Conservation (phyloP, 2,113 vertebrate species). For the Rhinichthys klamathensis region DNA sequence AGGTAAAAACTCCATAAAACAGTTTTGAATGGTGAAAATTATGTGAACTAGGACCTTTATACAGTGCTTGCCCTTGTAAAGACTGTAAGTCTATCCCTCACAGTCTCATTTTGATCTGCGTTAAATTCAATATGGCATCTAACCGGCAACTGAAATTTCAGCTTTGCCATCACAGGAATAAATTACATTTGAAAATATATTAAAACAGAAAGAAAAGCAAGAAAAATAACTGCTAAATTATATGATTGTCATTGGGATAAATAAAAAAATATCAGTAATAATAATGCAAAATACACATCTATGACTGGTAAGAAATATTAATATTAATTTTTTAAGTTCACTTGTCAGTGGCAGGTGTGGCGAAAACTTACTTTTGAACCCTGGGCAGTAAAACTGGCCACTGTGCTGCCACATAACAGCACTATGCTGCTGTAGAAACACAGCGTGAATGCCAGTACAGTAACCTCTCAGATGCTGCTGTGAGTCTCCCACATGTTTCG, state of each 20-base stretch:
- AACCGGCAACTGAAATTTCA: too few relatives aligned
- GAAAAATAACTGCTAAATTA: neutral
- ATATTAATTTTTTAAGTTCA: neutral
- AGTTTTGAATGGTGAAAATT: too few relatives aligned
- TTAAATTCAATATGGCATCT: too few relatives aligned
- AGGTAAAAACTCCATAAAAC: too few relatives aligned
- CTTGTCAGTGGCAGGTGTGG: neutral
- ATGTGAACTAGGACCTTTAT: too few relatives aligned
- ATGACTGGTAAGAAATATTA: neutral
- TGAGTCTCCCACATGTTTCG: slow-evolving; percentile 23
- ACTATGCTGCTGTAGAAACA: neutral
- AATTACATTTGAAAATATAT: too few relatives aligned
- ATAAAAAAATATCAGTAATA: neutral
- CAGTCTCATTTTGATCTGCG: too few relatives aligned
- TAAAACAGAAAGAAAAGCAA: neutral
- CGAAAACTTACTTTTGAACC: neutral
- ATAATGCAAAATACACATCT: neutral
- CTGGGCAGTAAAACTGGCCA: neutral
- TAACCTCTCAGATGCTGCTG: slow-evolving; percentile 26
- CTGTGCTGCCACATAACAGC: too few relatives aligned
- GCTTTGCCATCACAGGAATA: too few relatives aligned
- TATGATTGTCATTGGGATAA: neutral
- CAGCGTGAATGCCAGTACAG: neutral
- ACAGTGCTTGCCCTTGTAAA: too few relatives aligned
- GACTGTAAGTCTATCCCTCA: too few relatives aligned